Percentiles rank a stretch among this genome's conserved stretches.
phyloP scores from a whole-genome alignment of 2,888 invertebrate species.

The Crepidodera aurea region DNA sequence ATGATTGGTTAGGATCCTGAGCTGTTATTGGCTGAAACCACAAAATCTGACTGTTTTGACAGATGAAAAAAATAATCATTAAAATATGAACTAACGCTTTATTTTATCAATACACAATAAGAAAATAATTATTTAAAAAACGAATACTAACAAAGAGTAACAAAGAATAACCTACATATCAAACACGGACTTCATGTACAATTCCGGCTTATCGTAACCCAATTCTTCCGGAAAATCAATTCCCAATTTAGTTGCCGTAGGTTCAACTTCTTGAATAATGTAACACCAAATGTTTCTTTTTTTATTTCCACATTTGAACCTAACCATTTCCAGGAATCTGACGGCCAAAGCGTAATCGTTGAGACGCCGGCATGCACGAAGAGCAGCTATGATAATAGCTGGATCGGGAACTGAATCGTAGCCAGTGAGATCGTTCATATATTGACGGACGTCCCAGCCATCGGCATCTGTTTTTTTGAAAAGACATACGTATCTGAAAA shows the following conservation, averaged over 20 bases:
- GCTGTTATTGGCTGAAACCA: too few relatives aligned
- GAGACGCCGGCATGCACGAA: constrained; percentile 70
- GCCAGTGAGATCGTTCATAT: constrained; percentile 65
- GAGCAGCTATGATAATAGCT: constrained; percentile 65
- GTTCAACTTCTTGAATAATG: constrained; percentile 86
- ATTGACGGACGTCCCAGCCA: constrained; percentile 75
- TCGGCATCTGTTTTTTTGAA: constrained; percentile 89
- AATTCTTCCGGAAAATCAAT: constrained; percentile 93
- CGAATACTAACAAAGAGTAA: too few relatives aligned
- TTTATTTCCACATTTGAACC: constrained; percentile 82
- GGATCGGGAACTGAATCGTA: constrained; percentile 71
- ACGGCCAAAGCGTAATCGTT: constrained; percentile 73
- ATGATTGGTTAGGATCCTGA: too few relatives aligned
- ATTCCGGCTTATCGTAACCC: constrained; percentile 96
- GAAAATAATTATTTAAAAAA: too few relatives aligned
- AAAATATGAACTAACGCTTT: too few relatives aligned
- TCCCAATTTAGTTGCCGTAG: constrained; percentile 91
- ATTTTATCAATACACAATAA: too few relatives aligned
- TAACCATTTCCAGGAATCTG: constrained; percentile 87
- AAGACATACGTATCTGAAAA: constrained; percentile 75
- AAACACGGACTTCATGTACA: constrained; percentile 78
- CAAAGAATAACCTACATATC: constrained; percentile 68
- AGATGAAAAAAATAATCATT: too few relatives aligned
- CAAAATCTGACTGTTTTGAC: too few relatives aligned
- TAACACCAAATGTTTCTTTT: constrained; percentile 85